These are phyloP conservation scores for Donacobius atricapilla DNA, from an alignment of 2,113 vertebrate genomes.

Conservation along the genomic window DNA sequence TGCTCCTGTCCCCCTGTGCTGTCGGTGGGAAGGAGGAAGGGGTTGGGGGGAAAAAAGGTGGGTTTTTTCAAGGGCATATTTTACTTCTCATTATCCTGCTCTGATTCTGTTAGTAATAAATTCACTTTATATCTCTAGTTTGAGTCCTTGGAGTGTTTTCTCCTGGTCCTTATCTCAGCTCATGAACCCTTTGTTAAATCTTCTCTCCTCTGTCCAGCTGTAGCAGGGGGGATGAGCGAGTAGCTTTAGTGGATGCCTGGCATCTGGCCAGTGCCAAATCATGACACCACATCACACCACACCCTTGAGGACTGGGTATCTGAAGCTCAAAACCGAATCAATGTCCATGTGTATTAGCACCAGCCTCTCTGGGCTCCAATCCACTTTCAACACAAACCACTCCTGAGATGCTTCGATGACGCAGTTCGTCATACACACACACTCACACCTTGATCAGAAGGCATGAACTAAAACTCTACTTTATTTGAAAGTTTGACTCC, in stretches of 20 bases:
- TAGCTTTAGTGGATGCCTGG: background rate
- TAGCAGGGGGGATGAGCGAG: background rate
- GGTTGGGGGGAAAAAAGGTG: rapidly evolving
- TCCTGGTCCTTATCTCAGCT: background rate
- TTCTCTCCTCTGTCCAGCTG: background rate
- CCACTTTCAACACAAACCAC: background rate
- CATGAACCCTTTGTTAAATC: background rate
- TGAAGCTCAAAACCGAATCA: background rate
- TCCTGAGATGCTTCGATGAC: background rate
- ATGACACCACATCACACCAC: background rate
- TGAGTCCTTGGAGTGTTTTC: background rate
- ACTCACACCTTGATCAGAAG: too few species aligned
- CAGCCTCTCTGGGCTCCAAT: background rate
- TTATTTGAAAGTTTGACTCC: too few species aligned
- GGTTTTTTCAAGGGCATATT: rapidly evolving
- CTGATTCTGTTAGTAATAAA: background rate
- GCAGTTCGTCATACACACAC: too few species aligned
- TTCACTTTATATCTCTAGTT: background rate
- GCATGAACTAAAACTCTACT: too few species aligned
- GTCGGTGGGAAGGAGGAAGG: background rate
- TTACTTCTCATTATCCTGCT: background rate
- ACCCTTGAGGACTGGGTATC: background rate
- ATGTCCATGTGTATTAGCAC: background rate
- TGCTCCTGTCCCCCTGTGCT: rapidly evolving
- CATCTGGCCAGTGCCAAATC: background rate